phyloP scores from a whole-genome alignment of 2,797 vertebrate genomes.

The Pyrocephalus nanus region DNA sequence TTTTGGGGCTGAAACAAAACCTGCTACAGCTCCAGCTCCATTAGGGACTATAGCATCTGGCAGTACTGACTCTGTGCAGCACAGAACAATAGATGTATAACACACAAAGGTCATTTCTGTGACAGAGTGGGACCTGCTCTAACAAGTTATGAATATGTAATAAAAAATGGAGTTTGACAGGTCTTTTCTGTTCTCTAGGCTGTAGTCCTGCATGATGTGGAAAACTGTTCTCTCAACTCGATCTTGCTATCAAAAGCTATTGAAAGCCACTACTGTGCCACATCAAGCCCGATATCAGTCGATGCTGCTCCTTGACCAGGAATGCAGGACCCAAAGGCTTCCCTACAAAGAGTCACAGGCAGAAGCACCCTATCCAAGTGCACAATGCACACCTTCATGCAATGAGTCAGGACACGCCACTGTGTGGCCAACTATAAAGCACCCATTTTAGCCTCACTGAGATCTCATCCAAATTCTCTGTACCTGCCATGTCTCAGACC shows the following conservation, averaged over 20 bases:
- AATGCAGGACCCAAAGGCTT: neutral
- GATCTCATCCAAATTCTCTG: neutral
- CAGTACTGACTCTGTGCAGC: neutral
- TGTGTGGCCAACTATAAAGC: neutral
- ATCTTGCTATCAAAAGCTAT: neutral
- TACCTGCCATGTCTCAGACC: neutral
- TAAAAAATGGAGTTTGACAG: constrained; percentile 42
- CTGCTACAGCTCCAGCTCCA: neutral
- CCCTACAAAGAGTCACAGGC: rapidly evolving
- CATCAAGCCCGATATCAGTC: rapidly evolving
- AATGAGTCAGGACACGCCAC: neutral
- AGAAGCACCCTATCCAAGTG: neutral
- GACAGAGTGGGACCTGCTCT: constrained; percentile 4
- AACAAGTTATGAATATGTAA: constrained; percentile 61
- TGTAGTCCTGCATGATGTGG: neutral
- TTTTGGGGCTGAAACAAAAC: constrained; percentile 1
- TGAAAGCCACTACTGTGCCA: neutral
- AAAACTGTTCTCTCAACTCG: neutral
- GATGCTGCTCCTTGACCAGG: neutral
- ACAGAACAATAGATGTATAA: constrained; percentile 25
- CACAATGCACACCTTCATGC: neutral
- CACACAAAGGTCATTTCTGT: constrained; percentile 33
- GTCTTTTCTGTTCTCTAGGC: constrained; percentile 6
- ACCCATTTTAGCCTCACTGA: neutral
- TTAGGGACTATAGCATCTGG: constrained; percentile 7